Percentiles rank a stretch among this genome's conserved stretches.
phyloP scores from a whole-genome alignment of 2,888 invertebrate species.

The Aethes cnicana region DNA sequence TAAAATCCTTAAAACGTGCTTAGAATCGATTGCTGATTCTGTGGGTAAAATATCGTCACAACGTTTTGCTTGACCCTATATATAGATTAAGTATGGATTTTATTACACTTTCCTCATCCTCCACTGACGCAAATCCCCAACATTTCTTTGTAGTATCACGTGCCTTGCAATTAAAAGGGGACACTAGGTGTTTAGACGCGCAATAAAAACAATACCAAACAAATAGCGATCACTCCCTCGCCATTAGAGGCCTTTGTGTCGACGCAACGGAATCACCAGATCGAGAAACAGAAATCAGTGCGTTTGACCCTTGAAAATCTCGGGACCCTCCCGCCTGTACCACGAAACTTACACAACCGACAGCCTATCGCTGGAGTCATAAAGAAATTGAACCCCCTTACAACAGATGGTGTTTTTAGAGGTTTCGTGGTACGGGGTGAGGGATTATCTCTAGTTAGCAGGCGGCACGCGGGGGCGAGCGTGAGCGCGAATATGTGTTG shows the following conservation, averaged over 20 bases:
- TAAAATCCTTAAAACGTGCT: no score
- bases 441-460: constrained; percentile 76
- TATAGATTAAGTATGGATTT: no score
- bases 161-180: constrained; percentile 26
- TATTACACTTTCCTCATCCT: no score
- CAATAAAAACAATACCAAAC: constrained; percentile 35
- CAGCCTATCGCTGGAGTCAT: no score
- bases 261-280: constrained; percentile 48
- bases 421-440: constrained; percentile 35
- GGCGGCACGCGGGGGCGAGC: constrained; percentile 55
- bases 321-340: constrained; percentile 20
- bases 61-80: no score
- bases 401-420: no score
- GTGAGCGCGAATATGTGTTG: constrained; percentile 38
- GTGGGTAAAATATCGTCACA: no score
- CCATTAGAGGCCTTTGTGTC: constrained; percentile 41
- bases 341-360: constrained; percentile 7
- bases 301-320: constrained; percentile 20
- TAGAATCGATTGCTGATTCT: no score
- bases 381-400: no score
- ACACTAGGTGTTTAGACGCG: constrained; percentile 19
- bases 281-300: constrained; percentile 41
- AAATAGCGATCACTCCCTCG: constrained; percentile 38
- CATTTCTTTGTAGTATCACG: constrained; percentile 1
- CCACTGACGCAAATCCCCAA: constrained; percentile 7